phyloP scores from a whole-genome alignment of 1,140 invertebrate species.

The Listronotus bonariensis region DNA sequence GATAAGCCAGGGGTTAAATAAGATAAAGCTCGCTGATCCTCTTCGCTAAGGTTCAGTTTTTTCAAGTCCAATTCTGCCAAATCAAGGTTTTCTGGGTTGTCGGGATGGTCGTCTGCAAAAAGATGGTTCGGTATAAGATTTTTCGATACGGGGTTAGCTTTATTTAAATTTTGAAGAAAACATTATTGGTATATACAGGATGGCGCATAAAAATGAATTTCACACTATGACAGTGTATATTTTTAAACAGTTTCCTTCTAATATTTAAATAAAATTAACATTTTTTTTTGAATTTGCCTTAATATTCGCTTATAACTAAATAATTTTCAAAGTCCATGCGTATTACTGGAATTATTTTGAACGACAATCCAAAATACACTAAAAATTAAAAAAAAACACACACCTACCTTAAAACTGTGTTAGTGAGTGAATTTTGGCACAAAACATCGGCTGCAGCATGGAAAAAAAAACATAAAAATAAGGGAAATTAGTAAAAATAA shows the following conservation, averaged over 20 bases:
- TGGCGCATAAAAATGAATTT: too few species aligned
- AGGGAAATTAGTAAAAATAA: slow-evolving; percentile 48
- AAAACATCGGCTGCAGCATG: slow-evolving; percentile 53
- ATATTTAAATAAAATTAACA: too few species aligned
- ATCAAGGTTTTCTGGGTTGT: slow-evolving; percentile 60
- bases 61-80: slow-evolving; percentile 68
- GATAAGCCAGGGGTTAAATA: slow-evolving; percentile 68
- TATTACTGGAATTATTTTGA: slow-evolving; percentile 11
- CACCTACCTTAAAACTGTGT: slow-evolving; percentile 46
- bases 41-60: slow-evolving; percentile 66
- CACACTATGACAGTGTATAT: background rate
- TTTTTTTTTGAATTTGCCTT: background rate
- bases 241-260: background rate
- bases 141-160: background rate
- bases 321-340: slow-evolving; percentile 19
- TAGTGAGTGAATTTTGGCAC: slow-evolving; percentile 53
- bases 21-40: slow-evolving; percentile 67
- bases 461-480: slow-evolving; percentile 50
- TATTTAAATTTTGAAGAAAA: background rate
- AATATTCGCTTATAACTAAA: slow-evolving; percentile 6
- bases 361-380: slow-evolving; percentile 1
- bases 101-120: slow-evolving; percentile 51
- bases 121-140: background rate
- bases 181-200: background rate
- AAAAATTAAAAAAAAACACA: slow-evolving; percentile 27